Percentiles rank a stretch among this genome's conserved stretches.
Conservation (phyloP, 1,140 invertebrate genomes). For the Drosophila punjabiensis region DNA sequence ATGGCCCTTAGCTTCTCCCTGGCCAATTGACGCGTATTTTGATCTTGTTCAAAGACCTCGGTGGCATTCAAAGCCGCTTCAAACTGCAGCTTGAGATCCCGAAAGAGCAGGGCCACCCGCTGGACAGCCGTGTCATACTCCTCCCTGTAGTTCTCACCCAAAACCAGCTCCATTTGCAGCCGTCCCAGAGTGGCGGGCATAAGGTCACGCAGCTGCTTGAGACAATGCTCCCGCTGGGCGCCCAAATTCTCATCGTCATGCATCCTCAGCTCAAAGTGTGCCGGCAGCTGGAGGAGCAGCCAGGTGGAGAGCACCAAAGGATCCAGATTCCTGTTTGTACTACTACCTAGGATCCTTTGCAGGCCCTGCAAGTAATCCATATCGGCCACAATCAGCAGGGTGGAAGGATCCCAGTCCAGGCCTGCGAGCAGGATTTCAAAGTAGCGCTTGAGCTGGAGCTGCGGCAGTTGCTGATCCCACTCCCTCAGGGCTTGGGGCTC, state of each 20-base stretch:
- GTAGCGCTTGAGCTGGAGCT: conserved; percentile 51
- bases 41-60: conserved; percentile 58
- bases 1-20: conserved; percentile 67
- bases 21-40: conserved; percentile 36
- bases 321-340: background rate
- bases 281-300: conserved; percentile 69
- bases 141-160: conserved; percentile 29
- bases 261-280: conserved; percentile 63
- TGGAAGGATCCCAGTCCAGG: conserved; percentile 18
- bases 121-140: conserved; percentile 11
- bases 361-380: conserved; percentile 51
- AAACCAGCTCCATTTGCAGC: conserved; percentile 49
- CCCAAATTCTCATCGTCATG: conserved; percentile 53
- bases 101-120: conserved; percentile 47
- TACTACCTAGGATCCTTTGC: conserved; percentile 36
- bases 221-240: conserved; percentile 54
- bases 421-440: conserved; percentile 51
- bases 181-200: conserved; percentile 56
- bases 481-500: conserved; percentile 57
- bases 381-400: conserved; percentile 67
- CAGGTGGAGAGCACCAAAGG: conserved; percentile 56
- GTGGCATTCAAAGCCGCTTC: conserved; percentile 61
- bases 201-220: conserved; percentile 59
- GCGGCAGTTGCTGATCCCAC: conserved; percentile 49
- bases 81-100: conserved; percentile 60